A percentile compares a stretch with the other conserved stretches of the same genome.
Evolutionary conservation across 2,113 vertebrate genomes (phyloP).

Genomic region (Addax nasomaculatus): DNA sequence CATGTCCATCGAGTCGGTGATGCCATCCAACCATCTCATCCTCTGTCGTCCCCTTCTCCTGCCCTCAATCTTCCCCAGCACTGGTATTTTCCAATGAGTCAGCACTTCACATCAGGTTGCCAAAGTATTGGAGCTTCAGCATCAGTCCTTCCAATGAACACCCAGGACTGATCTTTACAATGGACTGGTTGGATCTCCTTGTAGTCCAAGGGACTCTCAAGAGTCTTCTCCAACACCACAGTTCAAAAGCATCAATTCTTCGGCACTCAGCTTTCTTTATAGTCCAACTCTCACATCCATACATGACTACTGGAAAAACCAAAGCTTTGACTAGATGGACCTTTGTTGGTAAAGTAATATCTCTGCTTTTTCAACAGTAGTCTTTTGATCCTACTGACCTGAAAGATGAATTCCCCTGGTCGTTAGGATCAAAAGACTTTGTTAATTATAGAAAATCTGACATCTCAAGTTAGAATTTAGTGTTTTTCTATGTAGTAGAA

Average conservation of each 20-base stretch:
- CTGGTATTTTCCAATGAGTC: neutral
- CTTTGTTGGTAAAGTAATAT: neutral
- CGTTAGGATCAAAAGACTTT: neutral
- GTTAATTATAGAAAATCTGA: neutral
- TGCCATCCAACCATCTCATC: neutral
- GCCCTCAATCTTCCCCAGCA: neutral
- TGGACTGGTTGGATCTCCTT: neutral
- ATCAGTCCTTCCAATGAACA: neutral
- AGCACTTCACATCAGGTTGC: neutral
- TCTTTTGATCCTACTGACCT: neutral
- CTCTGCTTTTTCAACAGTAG: neutral
- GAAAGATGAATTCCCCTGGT: neutral
- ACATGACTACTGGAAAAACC: neutral
- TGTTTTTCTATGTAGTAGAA: neutral
- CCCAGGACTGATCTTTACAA: neutral
- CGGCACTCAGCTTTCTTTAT: fast-evolving
- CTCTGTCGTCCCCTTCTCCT: neutral
- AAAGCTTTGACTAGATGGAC: neutral
- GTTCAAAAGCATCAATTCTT: neutral
- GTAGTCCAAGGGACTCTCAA: neutral
- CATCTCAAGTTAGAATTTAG: neutral
- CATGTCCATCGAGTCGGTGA: neutral
- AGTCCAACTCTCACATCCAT: neutral
- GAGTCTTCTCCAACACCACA: neutral
- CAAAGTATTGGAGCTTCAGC: neutral